phyloP scores from a whole-genome alignment of 2,888 invertebrate species.

The Stenoptilia bipunctidactyla region DNA sequence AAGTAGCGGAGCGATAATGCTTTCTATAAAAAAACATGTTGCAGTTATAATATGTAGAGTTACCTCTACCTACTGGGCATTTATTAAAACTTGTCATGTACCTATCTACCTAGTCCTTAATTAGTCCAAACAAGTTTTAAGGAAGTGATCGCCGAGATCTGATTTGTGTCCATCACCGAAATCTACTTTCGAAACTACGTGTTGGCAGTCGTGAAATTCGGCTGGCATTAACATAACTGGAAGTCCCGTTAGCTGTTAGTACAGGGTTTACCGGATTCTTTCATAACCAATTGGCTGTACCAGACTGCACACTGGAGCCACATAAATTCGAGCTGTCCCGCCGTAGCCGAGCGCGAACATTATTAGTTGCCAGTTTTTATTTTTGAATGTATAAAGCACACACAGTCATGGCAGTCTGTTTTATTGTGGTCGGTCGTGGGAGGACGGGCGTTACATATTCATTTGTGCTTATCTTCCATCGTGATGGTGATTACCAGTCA shows the following conservation, averaged over 20 bases:
- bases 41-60: not conserved
- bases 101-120: too few species aligned
- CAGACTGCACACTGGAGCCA: slow-evolving; percentile 1
- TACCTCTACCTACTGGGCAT: too few species aligned
- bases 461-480: slow-evolving; percentile 64
- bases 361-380: slow-evolving; percentile 61
- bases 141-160: slow-evolving; percentile 3
- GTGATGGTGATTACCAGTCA: slow-evolving; percentile 46
- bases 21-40: slow-evolving; percentile 25
- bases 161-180: slow-evolving; percentile 17
- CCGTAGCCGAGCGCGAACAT: slow-evolving; percentile 58
- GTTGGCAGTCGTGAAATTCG: slow-evolving; percentile 55
- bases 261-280: slow-evolving; percentile 47
- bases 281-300: slow-evolving; percentile 8
- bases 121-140: too few species aligned
- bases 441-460: slow-evolving; percentile 61
- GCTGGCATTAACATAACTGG: slow-evolving; percentile 66
- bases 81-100: too few species aligned
- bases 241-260: slow-evolving; percentile 52
- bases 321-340: slow-evolving; percentile 7
- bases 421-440: slow-evolving; percentile 54
- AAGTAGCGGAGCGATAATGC: slow-evolving; percentile 24
- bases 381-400: slow-evolving; percentile 18
- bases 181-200: slow-evolving; percentile 54
- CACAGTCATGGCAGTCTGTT: slow-evolving; percentile 21